Evolutionary conservation across 2,113 vertebrate genomes (phyloP), one percentile per base, ranked within the genome.

Genomic region (Myiagra hebetior): DNA sequence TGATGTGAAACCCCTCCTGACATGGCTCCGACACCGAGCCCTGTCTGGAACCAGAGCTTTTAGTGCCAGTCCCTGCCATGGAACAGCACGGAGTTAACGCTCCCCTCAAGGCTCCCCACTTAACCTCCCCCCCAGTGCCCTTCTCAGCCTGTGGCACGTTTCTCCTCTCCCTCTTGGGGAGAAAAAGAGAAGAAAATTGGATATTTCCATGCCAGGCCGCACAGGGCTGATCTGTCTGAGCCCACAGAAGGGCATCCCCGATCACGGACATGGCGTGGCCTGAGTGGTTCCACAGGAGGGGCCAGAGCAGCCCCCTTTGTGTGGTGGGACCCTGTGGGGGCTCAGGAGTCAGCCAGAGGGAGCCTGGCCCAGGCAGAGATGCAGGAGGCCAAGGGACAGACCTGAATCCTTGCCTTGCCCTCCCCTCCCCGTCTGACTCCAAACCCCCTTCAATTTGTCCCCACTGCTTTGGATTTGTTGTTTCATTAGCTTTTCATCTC

Each of bases 31-130:
- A 50, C 96, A 53, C 88, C 65, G 87, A 95, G 91, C 88, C 88
- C 78, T 92, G 90, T 23, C 97, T 93, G 96, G 92, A 97, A 84
- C 92, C 96, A 46, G 95, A 87, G 96, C 96, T 93, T 92, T 93
- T 46, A 76, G 91, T 82, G 97, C 74, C 97, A 94, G 96, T 28
- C 92, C 96, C 96, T 53, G n/a, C 96, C 84, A 74, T 67, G 42
- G 91, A 90, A 37, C 85, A 87, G 97, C 85, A 6, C 62, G 56
- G 59, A 90, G 37, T 90, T 74, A 96, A 63, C 89, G 81, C 63
- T 87, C 65, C 95, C 90, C 33, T 90, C 76, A 95, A 57, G 88
- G 84, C 63, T 87, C 65, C 95, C 91, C 72, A 7, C 80, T 79
- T 53, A 41, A 80, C 88, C 95, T 94, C 93, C 15, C 88, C 91